Base-by-base conservation (phyloP, 2,797 vertebrate genomes). In the Passerculus sandwichensis region DNA sequence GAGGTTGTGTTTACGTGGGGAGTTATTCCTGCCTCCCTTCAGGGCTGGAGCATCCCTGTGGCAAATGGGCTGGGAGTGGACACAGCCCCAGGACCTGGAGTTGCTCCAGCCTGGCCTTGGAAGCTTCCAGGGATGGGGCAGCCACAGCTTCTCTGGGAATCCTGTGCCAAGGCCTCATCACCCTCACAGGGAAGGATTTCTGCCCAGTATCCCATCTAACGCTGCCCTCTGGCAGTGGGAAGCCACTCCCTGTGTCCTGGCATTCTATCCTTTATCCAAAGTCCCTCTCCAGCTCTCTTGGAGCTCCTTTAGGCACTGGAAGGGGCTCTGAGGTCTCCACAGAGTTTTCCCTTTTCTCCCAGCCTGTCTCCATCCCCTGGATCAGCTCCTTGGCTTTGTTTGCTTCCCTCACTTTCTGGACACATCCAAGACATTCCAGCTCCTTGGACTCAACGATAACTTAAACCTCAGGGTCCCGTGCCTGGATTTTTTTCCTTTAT, bases 21-120 rank as follows among this genome's bases (percentile, higher is more conserved):
- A 79, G 54, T 85, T 85, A 69, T 79, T 94, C 69, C 75, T 93
- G 85, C 77, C 25, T 79, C 22, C 51, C 69, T 76, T 36, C 6
- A 4, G 61, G 87, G 60, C 14, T 22, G 14, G 72, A 91, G 91
- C 93, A 92, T 90, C 93, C 65, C 42, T n/a, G 20, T 7, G 18
- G 62, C 53, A 74, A 77, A 82, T 2, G 25, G 60, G 22, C 11
- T 64, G 88, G 22, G 36, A 36, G 51, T 86, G 51, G 50, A 84
- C 62, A 15, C 48, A 42, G 38, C 48, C 15, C 14, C 40, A 53
- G 59, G 62, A 36, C 3, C 18, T 69, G 75, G 56, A 38, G 18
- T 11, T 42, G 74, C 6, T 78, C 84, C 84, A 78, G 0, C 4
- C 14, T 48, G 42, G 34, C 17, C 14, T 71, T 36, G 34, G 57